Conservation (phyloP, 1,140 invertebrate species). For the Battus philenor region DNA sequence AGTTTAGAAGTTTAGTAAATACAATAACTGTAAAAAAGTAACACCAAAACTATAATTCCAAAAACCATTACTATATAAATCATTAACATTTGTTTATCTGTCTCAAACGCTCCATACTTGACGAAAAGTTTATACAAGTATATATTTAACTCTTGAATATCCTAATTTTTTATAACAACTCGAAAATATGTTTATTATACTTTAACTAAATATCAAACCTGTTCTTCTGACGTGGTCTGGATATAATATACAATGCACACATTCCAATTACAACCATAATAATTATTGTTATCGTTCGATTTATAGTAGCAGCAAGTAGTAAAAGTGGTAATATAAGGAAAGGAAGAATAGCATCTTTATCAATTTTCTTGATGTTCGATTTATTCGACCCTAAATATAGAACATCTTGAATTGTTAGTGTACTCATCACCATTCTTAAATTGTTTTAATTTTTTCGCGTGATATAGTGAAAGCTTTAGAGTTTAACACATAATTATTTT, state of each 20-base stretch:
- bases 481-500: no score
- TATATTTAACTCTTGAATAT: no score
- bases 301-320: slow-evolving; percentile 77
- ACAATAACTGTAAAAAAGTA: no score
- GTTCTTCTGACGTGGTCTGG: slow-evolving; percentile 78
- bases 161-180: no score
- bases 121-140: no score
- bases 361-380: slow-evolving; percentile 43
- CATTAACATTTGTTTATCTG: no score
- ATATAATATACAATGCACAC: slow-evolving; percentile 78
- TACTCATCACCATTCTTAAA: slow-evolving; percentile 12
- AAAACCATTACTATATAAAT: no score
- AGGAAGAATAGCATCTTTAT: slow-evolving; percentile 78
- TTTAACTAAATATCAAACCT: slow-evolving; percentile 34
- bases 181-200: background rate
- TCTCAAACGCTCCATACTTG: no score
- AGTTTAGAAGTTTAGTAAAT: no score
- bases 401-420: slow-evolving; percentile 44
- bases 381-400: slow-evolving; percentile 42
- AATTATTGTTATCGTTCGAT: slow-evolving; percentile 76
- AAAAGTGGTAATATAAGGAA: slow-evolving; percentile 79
- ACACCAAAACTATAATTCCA: no score
- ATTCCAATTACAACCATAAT: slow-evolving; percentile 79
- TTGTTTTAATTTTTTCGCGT: no score
- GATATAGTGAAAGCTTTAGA: no score